These are phyloP conservation scores for Melanotaenia duboulayi DNA, from an alignment of 2,113 vertebrate species.

Conservation along the genomic window DNA sequence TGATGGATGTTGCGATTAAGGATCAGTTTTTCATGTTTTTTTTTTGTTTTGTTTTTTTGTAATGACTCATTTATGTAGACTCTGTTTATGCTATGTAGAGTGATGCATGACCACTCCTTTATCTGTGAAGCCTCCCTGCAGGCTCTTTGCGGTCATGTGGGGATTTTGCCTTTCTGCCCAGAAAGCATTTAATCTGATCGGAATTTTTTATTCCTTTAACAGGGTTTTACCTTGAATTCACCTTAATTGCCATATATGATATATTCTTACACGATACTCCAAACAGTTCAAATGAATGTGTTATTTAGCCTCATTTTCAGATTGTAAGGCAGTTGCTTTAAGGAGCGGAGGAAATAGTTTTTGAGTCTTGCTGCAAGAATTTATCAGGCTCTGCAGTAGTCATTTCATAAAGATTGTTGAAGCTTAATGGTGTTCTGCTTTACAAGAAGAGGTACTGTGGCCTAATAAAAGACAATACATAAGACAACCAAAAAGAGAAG, in stretches of 20 bases:
- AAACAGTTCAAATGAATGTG: constrained; percentile 1
- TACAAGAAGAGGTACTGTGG: not conserved
- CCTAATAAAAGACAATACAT: too few species aligned
- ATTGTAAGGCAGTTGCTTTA: not conserved
- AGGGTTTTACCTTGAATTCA: not conserved
- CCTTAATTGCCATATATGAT: not conserved
- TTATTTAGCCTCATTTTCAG: constrained; percentile 4
- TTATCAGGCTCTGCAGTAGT: not conserved
- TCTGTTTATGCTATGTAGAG: not conserved
- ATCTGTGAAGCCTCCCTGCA: not conserved
- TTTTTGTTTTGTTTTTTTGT: not conserved
- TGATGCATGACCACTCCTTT: not conserved
- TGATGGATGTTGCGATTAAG: not conserved
- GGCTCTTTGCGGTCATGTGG: not conserved
- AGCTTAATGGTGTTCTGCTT: not conserved
- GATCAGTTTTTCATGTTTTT: constrained; percentile 1
- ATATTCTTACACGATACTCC: too few species aligned
- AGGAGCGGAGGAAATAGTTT: not conserved
- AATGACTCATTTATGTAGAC: not conserved
- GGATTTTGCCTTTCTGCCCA: not conserved
- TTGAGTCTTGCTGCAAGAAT: not conserved
- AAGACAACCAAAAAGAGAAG: too few species aligned
- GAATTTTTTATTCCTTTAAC: too few species aligned
- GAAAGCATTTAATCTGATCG: not conserved
- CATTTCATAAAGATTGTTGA: not conserved